Conservation (phyloP, 2,113 vertebrate species). For the Sylvia atricapilla region DNA sequence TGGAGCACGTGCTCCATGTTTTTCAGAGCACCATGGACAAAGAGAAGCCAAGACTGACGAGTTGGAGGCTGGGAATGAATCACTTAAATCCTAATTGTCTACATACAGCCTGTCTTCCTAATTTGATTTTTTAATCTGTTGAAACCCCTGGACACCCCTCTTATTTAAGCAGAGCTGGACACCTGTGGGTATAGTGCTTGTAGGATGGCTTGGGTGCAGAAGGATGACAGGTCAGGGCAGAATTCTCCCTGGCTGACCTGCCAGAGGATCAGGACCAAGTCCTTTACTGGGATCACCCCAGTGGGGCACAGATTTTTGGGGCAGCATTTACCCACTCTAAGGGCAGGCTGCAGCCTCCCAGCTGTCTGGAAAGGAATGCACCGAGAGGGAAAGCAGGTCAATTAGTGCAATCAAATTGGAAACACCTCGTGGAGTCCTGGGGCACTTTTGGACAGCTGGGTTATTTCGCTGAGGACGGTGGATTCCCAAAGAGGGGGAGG, state of each 20-base stretch:
- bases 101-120: background rate
- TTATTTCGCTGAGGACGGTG: background rate
- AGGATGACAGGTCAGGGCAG: background rate
- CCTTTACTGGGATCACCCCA: background rate
- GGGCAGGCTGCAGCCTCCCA: background rate
- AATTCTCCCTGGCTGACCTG: background rate
- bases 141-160: background rate
- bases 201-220: background rate
- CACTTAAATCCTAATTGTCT: background rate
- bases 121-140: background rate
- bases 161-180: background rate
- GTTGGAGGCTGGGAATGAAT: background rate
- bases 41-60: background rate
- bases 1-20: background rate
- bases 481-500: background rate
- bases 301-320: background rate
- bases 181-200: fast-evolving
- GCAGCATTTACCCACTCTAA: background rate
- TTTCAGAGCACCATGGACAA: background rate
- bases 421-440: background rate
- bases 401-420: background rate
- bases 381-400: background rate
- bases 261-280: background rate
- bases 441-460: background rate
- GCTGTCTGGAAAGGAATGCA: background rate